phyloP scores from a whole-genome alignment of 2,797 vertebrate species.

The Argyrosomus regius region DNA sequence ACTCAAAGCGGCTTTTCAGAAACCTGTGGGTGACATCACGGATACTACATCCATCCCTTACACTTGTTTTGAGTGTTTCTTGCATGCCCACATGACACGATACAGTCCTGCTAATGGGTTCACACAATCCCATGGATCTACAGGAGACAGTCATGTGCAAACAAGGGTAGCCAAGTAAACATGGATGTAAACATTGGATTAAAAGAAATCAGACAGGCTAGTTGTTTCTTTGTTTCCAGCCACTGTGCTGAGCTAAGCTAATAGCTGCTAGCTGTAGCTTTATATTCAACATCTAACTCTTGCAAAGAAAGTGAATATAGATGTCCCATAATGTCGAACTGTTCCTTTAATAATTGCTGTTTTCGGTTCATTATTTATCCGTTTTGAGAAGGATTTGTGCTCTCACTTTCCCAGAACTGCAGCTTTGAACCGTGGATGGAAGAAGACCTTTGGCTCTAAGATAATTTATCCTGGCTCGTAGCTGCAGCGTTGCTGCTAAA shows the following conservation, averaged over 20 bases:
- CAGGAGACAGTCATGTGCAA: neutral
- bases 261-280: neutral
- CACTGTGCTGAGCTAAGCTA: neutral
- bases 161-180: too few species aligned
- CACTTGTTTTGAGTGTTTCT: neutral
- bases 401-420: constrained; percentile 20
- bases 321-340: neutral
- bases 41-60: too few species aligned
- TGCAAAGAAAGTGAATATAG: neutral
- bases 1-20: too few species aligned
- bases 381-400: neutral
- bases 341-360: neutral
- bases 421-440: neutral
- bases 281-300: neutral
- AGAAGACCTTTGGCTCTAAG: constrained; percentile 1
- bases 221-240: neutral
- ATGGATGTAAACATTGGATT: neutral
- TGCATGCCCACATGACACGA: neutral
- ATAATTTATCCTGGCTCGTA: neutral
- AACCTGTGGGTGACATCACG: too few species aligned
- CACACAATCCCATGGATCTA: too few species aligned
- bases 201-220: neutral
- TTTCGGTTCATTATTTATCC: constrained; percentile 11
- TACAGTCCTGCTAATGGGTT: neutral
- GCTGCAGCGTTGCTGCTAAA: neutral